A percentile compares a stretch with the other conserved stretches of the same genome.
phyloP scores from a whole-genome alignment of 2,888 invertebrate genomes.

The Dasysyrphus albostriatus region DNA sequence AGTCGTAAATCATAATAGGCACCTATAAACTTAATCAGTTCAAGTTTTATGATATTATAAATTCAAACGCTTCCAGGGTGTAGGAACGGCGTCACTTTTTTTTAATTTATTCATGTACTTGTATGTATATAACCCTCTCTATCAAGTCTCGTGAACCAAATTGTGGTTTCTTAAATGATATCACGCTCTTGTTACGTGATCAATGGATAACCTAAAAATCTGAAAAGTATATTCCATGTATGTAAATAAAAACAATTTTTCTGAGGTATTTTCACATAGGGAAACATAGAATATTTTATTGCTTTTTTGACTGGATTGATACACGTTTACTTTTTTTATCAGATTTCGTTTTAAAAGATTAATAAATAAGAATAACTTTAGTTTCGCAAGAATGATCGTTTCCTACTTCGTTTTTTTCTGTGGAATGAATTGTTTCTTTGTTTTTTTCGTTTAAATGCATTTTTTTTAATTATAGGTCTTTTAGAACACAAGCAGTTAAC shows the following conservation, averaged over 20 bases:
- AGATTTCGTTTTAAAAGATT: slow-evolving; percentile 33
- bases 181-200: slow-evolving; percentile 30
- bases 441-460: slow-evolving; percentile 58
- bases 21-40: too few species aligned
- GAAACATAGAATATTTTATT: slow-evolving; percentile 53
- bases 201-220: not conserved
- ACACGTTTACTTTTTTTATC: slow-evolving; percentile 24
- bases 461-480: not conserved
- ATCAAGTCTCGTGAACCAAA: slow-evolving; percentile 28
- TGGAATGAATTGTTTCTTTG: slow-evolving; percentile 58
- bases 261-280: slow-evolving; percentile 62
- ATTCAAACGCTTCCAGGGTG: not conserved
- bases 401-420: slow-evolving; percentile 10
- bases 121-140: not conserved
- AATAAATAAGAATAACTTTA: slow-evolving; percentile 40
- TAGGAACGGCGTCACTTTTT: not conserved
- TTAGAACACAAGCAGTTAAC: not conserved
- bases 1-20: too few species aligned
- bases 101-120: not conserved
- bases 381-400: slow-evolving; percentile 46
- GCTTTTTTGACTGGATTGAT: slow-evolving; percentile 35
- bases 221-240: not conserved
- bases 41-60: too few species aligned
- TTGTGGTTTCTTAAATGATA: not conserved
- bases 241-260: slow-evolving; percentile 21